Evolutionary conservation across 2,888 invertebrate species (phyloP).

Genomic region (Latrodectus elegans): DNA sequence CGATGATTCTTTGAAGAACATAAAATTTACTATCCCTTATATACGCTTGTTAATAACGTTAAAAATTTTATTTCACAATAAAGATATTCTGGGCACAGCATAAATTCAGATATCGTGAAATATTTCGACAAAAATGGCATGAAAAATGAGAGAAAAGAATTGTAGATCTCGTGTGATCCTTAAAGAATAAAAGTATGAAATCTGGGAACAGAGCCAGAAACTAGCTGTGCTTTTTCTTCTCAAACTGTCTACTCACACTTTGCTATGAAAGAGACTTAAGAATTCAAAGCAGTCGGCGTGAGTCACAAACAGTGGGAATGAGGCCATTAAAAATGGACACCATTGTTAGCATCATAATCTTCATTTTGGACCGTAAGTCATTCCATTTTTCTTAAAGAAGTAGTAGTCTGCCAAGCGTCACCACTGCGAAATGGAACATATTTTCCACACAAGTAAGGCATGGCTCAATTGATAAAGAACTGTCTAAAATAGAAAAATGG

Average conservation of each 20-base stretch:
- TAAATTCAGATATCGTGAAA: too few species aligned
- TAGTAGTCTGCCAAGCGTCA: constrained; percentile 45
- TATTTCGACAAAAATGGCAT: not conserved
- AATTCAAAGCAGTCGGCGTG: constrained; percentile 26
- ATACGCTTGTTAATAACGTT: too few species aligned
- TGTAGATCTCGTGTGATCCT: constrained; percentile 7
- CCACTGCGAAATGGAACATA: constrained; percentile 27
- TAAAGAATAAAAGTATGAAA: constrained; percentile 23
- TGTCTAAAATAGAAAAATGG: constrained; percentile 24
- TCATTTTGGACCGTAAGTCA: constrained; percentile 44
- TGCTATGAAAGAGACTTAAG: not conserved
- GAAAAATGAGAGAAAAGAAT: constrained; percentile 36
- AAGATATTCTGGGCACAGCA: too few species aligned
- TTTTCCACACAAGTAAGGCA: constrained; percentile 28
- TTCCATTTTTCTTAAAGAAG: constrained; percentile 25
- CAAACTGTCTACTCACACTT: not conserved
- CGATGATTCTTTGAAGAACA: too few species aligned
- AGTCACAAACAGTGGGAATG: constrained; percentile 13
- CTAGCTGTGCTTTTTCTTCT: not conserved
- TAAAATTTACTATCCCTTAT: too few species aligned
- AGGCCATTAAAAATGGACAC: constrained; percentile 55
- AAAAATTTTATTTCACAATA: too few species aligned
- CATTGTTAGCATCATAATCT: constrained; percentile 63
- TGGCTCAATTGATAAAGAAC: constrained; percentile 42
- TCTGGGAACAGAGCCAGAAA: constrained; percentile 39